Evolutionary conservation across 2,113 vertebrate species (phyloP), one percentile per base, ranked within the genome.

Genomic region (Geococcyx californianus): DNA sequence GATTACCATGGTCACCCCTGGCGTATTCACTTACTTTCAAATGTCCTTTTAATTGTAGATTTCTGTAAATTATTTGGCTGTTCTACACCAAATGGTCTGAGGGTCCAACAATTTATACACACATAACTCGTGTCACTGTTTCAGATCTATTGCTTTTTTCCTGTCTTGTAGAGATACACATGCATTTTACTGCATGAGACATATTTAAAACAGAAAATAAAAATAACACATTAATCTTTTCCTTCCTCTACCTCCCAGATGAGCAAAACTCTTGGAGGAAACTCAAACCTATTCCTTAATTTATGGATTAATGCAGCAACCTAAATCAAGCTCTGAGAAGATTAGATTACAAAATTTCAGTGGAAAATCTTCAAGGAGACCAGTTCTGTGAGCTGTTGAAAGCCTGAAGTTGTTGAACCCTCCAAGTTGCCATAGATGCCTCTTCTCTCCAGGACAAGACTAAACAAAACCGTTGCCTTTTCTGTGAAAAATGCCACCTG

Each of bases 151-250:
- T 64, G 47, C 76, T 52, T 87, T 93, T 83, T 60, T 78, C 90
- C 47, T 89, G 60, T 84, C 40, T 76, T 44, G 69, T 26, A 78
- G 55, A 93, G 21, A 64, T 85, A 68, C 40, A 26, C 24, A 31
- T 0, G 5, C 40, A 49, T 94, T 94, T 92, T 92, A 82, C 69
- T 81, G 33, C 47, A 38, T 9, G 40, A 94, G 80, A 56, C 56
- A 31, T 81, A 87, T 87, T 96, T 94, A 91, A 94, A 94, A 59
- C 0, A 7, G 68, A 92, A 97, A 94, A 92, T 82, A 95, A 93
- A 95, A 95, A 90, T 81, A 91, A 75, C 68, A 89, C 89, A 84
- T 93, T 90, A 92, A 93, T 96, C 84, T 91, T 94, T 94, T 91
- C 86, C 87, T 95, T 95, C 80, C 89, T 84, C 86, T 96, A 86